phyloP scores from a whole-genome alignment of 2,888 invertebrate species.

The Chirona hameri region DNA sequence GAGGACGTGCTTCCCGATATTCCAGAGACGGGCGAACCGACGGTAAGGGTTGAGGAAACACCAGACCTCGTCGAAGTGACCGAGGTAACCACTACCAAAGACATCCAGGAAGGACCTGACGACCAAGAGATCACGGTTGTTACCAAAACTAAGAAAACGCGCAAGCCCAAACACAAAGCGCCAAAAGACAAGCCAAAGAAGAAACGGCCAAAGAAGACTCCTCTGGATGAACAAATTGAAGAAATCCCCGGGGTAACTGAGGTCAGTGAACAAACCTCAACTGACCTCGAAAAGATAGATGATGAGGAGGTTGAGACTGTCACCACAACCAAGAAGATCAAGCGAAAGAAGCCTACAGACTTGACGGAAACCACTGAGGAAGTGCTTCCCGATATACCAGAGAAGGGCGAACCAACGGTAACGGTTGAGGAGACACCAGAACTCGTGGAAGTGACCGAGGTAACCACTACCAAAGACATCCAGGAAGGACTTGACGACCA shows the following conservation, averaged over 20 bases:
- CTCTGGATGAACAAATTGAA: not conserved
- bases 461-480: not conserved
- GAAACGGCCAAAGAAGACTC: not conserved
- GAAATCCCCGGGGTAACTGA: not conserved
- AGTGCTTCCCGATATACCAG: not conserved
- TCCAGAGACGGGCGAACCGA: not conserved
- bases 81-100: not conserved
- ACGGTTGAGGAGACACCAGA: not conserved
- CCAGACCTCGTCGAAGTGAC: not conserved
- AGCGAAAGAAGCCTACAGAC: too few relatives aligned
- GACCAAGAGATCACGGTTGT: not conserved
- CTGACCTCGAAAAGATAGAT: too few relatives aligned
- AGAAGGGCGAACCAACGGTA: not conserved
- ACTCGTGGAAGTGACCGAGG: not conserved
- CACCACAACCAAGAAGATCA: too few relatives aligned
- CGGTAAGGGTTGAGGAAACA: not conserved
- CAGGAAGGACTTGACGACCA: not conserved
- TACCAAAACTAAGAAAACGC: not conserved
- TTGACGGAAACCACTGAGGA: not conserved
- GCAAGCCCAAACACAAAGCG: not conserved
- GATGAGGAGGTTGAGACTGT: too few relatives aligned
- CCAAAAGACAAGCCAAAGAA: not conserved
- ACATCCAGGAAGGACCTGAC: not conserved
- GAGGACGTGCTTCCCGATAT: not conserved
- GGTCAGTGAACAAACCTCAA: too few relatives aligned